Conservation (phyloP, 2,888 invertebrate genomes). For the Gandaritis pyraliata region DNA sequence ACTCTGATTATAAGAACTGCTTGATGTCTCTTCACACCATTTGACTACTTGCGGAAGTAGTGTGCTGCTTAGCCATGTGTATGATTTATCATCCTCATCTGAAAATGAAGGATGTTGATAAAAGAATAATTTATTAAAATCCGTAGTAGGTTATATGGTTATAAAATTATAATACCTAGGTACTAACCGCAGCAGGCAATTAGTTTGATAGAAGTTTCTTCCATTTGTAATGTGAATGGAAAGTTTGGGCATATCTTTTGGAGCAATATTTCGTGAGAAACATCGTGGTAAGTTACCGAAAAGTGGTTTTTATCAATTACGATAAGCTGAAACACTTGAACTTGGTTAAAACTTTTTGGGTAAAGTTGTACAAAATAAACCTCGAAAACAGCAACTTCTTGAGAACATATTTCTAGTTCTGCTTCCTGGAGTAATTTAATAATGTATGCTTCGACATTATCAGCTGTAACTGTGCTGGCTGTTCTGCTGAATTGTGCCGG, state of each 20-base stretch:
- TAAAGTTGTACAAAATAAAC: constrained; percentile 66
- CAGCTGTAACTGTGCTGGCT: constrained; percentile 33
- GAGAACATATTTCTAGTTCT: constrained; percentile 36
- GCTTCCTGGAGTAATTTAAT: constrained; percentile 39
- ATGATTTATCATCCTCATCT: constrained; percentile 60
- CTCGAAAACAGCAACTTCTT: constrained; percentile 45
- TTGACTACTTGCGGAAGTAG: constrained; percentile 86
- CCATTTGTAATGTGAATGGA: constrained; percentile 74
- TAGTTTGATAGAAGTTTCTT: constrained; percentile 64
- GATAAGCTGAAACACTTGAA: constrained; percentile 65
- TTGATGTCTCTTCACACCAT: constrained; percentile 82
- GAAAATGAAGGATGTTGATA: constrained; percentile 36
- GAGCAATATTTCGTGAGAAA: constrained; percentile 60
- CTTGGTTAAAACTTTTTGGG: constrained; percentile 63
- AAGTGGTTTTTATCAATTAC: constrained; percentile 67
- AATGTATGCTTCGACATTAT: constrained; percentile 43
- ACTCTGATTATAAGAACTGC: constrained; percentile 41
- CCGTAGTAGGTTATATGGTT: too few relatives aligned
- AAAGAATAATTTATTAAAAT: background rate
- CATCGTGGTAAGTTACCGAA: constrained; percentile 76
- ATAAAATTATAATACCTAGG: background rate
- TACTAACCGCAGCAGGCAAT: constrained; percentile 70
- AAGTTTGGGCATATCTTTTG: constrained; percentile 77
- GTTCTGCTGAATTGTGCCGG: constrained; percentile 43
- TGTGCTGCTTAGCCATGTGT: constrained; percentile 82